Percentiles rank a stretch among this genome's conserved stretches.
Conservation (phyloP, 2,888 invertebrate species). For the Platycheirus albimanus region DNA sequence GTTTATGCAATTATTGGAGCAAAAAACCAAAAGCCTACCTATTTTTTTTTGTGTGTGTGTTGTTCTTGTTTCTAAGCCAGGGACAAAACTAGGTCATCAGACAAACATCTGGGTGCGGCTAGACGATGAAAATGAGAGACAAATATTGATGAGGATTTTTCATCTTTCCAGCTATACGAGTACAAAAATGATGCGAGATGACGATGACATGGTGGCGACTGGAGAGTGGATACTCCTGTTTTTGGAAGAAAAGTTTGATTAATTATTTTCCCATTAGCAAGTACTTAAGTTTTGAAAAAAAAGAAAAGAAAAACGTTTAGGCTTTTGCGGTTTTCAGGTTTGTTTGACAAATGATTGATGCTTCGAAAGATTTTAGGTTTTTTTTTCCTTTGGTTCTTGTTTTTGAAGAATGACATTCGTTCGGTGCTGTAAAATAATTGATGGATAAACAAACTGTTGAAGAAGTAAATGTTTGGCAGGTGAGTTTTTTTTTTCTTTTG, state of each 20-base stretch:
- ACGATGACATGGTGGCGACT: too few species aligned
- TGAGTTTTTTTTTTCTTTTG: conserved; percentile 7
- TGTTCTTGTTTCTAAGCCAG: background rate
- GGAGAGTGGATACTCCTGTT: conserved; percentile 18
- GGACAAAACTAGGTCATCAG: conserved; percentile 51
- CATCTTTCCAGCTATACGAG: background rate
- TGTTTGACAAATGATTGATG: conserved; percentile 24
- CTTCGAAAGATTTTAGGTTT: background rate
- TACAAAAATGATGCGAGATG: too few species aligned
- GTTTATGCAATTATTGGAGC: conserved; percentile 50
- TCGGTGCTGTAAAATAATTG: conserved; percentile 11
- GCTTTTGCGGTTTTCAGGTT: conserved; percentile 25
- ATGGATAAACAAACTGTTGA: conserved; percentile 22
- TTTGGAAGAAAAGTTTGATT: conserved; percentile 30
- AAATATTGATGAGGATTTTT: conserved; percentile 35
- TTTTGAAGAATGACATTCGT: conserved; percentile 5
- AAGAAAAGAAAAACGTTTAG: background rate
- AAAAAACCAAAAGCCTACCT: conserved; percentile 32
- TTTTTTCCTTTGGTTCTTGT: too few species aligned
- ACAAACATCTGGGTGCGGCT: conserved; percentile 58
- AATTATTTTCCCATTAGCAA: conserved; percentile 37
- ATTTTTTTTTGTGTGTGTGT: conserved; percentile 1
- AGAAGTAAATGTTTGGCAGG: conserved; percentile 6
- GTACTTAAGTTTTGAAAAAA: conserved; percentile 24
- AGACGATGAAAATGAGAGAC: conserved; percentile 51